These are phyloP conservation scores for Spisula subtruncata DNA, from an alignment of 2,888 invertebrate genomes.

Conservation along the genomic window DNA sequence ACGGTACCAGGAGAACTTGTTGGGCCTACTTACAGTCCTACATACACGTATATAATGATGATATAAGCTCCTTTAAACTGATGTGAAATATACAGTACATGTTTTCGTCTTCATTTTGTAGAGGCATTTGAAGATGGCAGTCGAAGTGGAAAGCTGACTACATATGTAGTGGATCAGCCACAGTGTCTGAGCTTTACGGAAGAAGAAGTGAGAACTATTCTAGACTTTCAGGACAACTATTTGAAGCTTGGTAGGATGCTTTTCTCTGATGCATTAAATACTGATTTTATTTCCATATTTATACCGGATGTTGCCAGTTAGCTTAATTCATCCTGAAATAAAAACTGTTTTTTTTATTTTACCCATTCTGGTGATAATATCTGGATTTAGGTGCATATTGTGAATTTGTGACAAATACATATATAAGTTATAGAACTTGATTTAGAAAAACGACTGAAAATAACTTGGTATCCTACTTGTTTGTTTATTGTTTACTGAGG, in stretches of 20 bases:
- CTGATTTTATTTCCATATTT: background rate
- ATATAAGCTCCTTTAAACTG: background rate
- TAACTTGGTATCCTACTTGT: too few relatives aligned
- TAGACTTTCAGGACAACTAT: slow-evolving; percentile 90
- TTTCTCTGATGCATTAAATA: background rate
- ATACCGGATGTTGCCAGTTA: background rate
- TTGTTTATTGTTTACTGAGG: too few relatives aligned
- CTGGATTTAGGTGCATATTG: too few relatives aligned
- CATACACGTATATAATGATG: too few relatives aligned
- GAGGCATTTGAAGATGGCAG: slow-evolving; percentile 75
- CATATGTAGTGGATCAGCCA: slow-evolving; percentile 77
- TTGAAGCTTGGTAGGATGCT: slow-evolving; percentile 89
- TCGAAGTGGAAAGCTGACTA: slow-evolving; percentile 67
- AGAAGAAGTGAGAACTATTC: slow-evolving; percentile 89
- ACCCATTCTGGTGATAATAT: too few relatives aligned
- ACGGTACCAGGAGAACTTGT: too few relatives aligned
- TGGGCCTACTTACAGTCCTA: too few relatives aligned
- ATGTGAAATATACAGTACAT: background rate
- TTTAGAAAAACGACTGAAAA: too few relatives aligned
- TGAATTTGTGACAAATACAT: too few relatives aligned
- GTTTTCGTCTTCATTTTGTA: slow-evolving; percentile 50
- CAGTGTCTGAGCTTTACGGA: slow-evolving; percentile 83
- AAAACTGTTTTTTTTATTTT: too few relatives aligned
- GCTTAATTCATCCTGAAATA: too few relatives aligned
- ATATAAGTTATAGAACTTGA: too few relatives aligned